Conservation (phyloP, 2,113 vertebrate species). For the Eclectus roratus region DNA sequence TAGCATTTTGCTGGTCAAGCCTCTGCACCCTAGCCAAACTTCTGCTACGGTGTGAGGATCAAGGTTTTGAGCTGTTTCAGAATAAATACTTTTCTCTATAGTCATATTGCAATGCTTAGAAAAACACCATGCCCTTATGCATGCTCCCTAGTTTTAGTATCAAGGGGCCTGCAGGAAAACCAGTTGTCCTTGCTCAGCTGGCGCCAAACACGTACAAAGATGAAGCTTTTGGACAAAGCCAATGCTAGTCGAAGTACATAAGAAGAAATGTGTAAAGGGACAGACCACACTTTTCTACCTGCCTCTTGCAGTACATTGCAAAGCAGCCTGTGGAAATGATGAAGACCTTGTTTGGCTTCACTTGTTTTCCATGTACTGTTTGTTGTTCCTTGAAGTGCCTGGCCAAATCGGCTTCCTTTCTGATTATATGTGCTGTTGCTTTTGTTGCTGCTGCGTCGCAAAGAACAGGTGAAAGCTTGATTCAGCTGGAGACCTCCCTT, state of each 20-base stretch:
- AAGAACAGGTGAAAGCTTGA: not conserved
- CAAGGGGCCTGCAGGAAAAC: not conserved
- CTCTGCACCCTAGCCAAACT: not conserved
- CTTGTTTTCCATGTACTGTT: not conserved
- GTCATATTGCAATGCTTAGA: not conserved
- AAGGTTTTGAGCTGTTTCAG: not conserved
- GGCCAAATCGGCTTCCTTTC: not conserved
- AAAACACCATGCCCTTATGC: not conserved
- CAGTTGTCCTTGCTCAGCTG: not conserved
- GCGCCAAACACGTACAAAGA: accelerated
- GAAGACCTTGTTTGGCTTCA: not conserved
- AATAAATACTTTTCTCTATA: not conserved
- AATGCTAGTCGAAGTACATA: not conserved
- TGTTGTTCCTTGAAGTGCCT: not conserved
- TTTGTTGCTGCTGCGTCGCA: not conserved
- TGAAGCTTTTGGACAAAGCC: not conserved
- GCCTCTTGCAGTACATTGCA: not conserved
- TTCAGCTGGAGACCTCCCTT: not conserved
- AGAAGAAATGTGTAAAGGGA: not conserved
- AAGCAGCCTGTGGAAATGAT: not conserved
- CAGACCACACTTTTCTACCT: not conserved
- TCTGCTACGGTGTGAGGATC: not conserved
- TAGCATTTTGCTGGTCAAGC: not conserved
- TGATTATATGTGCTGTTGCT: not conserved
- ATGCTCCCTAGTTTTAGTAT: not conserved